Base-by-base conservation (phyloP, 2,888 invertebrate genomes). In the Drosophila acutilabella region DNA sequence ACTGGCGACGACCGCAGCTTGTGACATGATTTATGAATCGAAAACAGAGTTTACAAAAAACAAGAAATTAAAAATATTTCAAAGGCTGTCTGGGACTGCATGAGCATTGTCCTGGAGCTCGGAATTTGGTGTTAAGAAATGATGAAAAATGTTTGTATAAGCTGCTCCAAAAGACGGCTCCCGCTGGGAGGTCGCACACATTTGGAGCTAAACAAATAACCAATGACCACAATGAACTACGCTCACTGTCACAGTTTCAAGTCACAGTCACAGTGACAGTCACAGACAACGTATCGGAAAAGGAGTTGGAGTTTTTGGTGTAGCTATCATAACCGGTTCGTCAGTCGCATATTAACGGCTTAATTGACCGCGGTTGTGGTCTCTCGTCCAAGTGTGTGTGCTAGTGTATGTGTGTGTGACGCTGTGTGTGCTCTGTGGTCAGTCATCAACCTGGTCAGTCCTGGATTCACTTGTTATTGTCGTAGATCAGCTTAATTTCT, bases 81-180 rank as follows among this genome's bases (percentile, higher is more conserved):
- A 62, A 61, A 62, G 42, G 50, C 65, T 41, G 40, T 23, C 45
- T 23, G n/a, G 23, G 6, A 23, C 23, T 23, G 23, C 6, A 6
- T 7, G 40, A 1, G 4, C 58, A 71, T 85, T 88, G 79, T 87
- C 88, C 84, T 67, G 67, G 41, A 26, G 56, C 42, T 26, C 54
- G 57, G 53, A 64, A 67, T 56, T 30, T 30, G 30, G 30, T 30
- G 30, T 30, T 36, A 81, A 65, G 88, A 83, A 78, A 85, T 75
- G 66, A 74, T 83, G 79, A 87, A 78, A 89, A 81, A 89, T 89
- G 85, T 84, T 78, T 83, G 85, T 78, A 87, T 89, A 83, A 56
- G 57, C 79, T 64, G 85, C 42, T 54, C 44, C 56, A 47, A 52
- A 18, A 13, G 26, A 16, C 51, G 48, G 44, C 52, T 14, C 26